These are phyloP conservation scores for Frankliniella intonsa DNA, from an alignment of 2,888 invertebrate species.

Conservation along the genomic window DNA sequence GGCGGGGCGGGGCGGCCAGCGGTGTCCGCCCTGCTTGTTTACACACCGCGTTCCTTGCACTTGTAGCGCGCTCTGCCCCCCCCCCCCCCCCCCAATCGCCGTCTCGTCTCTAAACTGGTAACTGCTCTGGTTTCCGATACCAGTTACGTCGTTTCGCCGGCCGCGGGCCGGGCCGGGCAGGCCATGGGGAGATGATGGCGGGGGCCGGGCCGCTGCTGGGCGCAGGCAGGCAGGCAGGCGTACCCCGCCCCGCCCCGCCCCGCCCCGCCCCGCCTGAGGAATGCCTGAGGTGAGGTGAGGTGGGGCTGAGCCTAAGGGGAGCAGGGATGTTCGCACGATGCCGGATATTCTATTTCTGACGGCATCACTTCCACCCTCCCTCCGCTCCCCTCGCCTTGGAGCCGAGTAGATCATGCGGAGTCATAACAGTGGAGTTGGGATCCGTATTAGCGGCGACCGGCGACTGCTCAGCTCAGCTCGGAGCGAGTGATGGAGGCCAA, in stretches of 20 bases:
- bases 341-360: constrained; percentile 10
- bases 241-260: no score
- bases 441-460: no score
- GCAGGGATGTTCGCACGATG: background rate
- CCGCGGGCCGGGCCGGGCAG: background rate
- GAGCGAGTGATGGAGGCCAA: no score
- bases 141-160: no score
- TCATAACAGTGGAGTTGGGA: no score
- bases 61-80: background rate
- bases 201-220: background rate
- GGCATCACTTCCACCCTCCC: background rate
- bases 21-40: constrained; percentile 21
- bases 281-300: no score
- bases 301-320: background rate
- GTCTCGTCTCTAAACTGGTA: background rate
- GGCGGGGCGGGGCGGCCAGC: background rate
- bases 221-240: background rate
- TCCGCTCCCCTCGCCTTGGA: background rate
- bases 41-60: constrained; percentile 16
- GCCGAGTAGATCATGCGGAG: background rate
- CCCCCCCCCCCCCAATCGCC: background rate
- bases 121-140: no score
- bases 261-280: background rate
- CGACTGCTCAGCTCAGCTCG: no score
- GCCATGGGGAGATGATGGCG: background rate